Evolutionary conservation across 2,888 invertebrate species (phyloP).

Genomic region (Eurois occulta): DNA sequence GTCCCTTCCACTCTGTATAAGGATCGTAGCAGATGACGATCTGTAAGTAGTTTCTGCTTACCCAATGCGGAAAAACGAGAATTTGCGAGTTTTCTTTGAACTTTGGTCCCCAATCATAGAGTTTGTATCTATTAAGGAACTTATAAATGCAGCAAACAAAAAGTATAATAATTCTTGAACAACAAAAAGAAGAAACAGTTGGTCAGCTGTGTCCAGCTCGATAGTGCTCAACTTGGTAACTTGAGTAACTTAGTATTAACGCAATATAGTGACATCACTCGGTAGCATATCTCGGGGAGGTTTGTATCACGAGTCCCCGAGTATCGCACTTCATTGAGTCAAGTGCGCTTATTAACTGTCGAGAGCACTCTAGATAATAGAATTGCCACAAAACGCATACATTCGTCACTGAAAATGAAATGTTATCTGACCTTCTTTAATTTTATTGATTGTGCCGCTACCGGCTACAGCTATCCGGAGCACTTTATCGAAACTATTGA

Average conservation of each 20-base stretch:
- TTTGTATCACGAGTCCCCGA: slow-evolving; percentile 75
- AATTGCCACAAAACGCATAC: slow-evolving; percentile 81
- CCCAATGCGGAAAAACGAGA: not conserved
- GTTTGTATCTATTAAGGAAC: not conserved
- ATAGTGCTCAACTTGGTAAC: slow-evolving; percentile 43
- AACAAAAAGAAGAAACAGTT: slow-evolving; percentile 40
- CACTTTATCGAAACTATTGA: slow-evolving; percentile 47
- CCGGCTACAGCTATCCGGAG: slow-evolving; percentile 37
- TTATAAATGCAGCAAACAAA: slow-evolving; percentile 5
- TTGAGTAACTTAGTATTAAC: slow-evolving; percentile 69
- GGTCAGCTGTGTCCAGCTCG: slow-evolving; percentile 28
- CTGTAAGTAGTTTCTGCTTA: not conserved
- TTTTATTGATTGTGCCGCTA: slow-evolving; percentile 63
- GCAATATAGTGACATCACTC: slow-evolving; percentile 81
- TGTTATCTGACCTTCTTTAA: slow-evolving; percentile 71
- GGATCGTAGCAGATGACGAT: not conserved
- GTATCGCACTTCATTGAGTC: slow-evolving; percentile 81
- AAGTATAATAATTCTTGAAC: slow-evolving; percentile 26
- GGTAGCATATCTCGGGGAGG: slow-evolving; percentile 75
- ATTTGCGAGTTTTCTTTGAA: not conserved
- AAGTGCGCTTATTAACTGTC: slow-evolving; percentile 86
- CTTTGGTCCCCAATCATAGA: not conserved
- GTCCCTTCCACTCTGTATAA: no score
- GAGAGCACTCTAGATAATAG: slow-evolving; percentile 89
- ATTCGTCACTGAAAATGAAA: slow-evolving; percentile 72